Percentiles rank a stretch among this genome's conserved stretches.
Evolutionary conservation across 2,113 vertebrate species (phyloP).

Genomic region (Silurus meridionalis): DNA sequence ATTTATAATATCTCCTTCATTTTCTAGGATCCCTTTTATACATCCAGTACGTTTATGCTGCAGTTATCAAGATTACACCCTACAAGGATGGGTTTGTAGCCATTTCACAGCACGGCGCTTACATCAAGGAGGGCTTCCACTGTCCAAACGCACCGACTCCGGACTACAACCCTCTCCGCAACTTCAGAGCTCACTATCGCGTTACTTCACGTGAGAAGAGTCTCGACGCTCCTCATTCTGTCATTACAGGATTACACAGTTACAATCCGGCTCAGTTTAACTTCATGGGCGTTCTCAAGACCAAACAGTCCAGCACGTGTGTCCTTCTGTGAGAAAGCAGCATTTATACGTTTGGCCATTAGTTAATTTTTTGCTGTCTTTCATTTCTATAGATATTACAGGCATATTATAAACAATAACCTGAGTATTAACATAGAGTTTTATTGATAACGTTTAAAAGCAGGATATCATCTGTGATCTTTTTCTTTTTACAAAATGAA

Average conservation of each 20-base stretch:
- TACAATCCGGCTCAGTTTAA: constrained; percentile 66
- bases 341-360: not conserved
- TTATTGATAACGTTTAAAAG: not conserved
- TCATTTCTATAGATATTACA: not conserved
- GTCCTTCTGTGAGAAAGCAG: constrained; percentile 57
- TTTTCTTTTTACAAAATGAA: not conserved
- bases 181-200: constrained; percentile 62
- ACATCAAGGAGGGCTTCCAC: constrained; percentile 70
- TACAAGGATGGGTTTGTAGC: constrained; percentile 73
- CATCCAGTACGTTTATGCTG: constrained; percentile 71
- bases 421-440: not conserved
- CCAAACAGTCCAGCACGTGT: constrained; percentile 66
- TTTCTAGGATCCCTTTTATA: constrained; percentile 73
- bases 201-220: constrained; percentile 66
- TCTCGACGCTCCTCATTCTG: not conserved
- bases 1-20: not conserved
- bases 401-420: not conserved
- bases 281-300: constrained; percentile 54
- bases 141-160: constrained; percentile 59
- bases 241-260: constrained; percentile 25
- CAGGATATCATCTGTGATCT: not conserved
- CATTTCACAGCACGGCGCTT: constrained; percentile 62
- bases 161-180: constrained; percentile 69
- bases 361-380: not conserved
- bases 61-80: constrained; percentile 68